phyloP scores from a whole-genome alignment of 1,140 invertebrate genomes.

The Zelostemma sp. region DNA sequence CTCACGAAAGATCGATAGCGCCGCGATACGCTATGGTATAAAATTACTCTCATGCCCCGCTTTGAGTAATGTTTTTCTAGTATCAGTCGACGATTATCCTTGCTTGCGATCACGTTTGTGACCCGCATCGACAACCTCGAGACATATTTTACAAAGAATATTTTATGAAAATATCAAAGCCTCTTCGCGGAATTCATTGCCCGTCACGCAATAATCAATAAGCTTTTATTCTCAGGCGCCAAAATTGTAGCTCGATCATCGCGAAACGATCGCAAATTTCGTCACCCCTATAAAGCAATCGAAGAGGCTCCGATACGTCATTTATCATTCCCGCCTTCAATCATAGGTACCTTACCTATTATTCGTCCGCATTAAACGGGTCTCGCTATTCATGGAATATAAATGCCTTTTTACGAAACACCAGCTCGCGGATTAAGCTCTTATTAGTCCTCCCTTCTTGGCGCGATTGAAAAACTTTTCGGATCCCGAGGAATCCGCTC shows the following conservation, averaged over 20 bases:
- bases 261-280: too few species aligned
- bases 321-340: slow-evolving; percentile 48
- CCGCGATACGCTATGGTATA: slow-evolving; percentile 34
- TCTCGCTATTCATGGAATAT: slow-evolving; percentile 48
- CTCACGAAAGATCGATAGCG: slow-evolving; percentile 49
- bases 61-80: slow-evolving; percentile 46
- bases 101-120: slow-evolving; percentile 31
- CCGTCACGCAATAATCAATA: too few species aligned
- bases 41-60: slow-evolving; percentile 42
- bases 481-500: slow-evolving; percentile 9
- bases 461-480: slow-evolving; percentile 39
- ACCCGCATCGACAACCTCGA: slow-evolving; percentile 22
- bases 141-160: too few species aligned
- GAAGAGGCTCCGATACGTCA: too few species aligned
- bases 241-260: too few species aligned
- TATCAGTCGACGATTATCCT: slow-evolving; percentile 49
- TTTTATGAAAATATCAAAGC: too few species aligned
- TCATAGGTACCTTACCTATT: too few species aligned
- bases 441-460: slow-evolving; percentile 24
- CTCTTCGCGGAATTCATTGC: too few species aligned
- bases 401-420: slow-evolving; percentile 23
- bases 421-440: slow-evolving; percentile 17
- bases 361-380: slow-evolving; percentile 36
- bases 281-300: too few species aligned
- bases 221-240: too few species aligned